These are phyloP conservation scores for Aurelia aurita complex sp. Pacific DNA, from an alignment of 30 jellyfish, hydroid and myxozoan genomes.

Conservation along the genomic window DNA sequence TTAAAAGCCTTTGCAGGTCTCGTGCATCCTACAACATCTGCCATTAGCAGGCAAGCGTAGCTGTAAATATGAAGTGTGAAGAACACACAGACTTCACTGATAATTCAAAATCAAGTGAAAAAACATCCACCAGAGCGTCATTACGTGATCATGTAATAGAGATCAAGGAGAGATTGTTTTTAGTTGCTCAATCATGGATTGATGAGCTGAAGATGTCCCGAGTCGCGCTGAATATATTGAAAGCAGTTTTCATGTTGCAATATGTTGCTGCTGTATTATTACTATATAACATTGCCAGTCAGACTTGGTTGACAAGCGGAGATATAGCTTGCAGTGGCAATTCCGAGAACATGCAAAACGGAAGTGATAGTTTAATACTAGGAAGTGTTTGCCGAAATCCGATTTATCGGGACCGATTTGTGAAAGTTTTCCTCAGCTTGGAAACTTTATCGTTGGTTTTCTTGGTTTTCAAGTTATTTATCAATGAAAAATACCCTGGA, in stretches of 20 bases:
- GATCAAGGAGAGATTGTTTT: conserved; percentile 6
- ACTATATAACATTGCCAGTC: conserved; percentile 4
- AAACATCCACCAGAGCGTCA: conserved; percentile 5
- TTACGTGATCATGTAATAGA: not conserved
- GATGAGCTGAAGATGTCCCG: conserved; percentile 39
- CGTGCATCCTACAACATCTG: conserved; percentile 11
- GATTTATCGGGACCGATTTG: conserved; percentile 26
- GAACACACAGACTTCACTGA: conserved; percentile 7
- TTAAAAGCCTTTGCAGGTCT: conserved; percentile 31
- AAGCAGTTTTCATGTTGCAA: conserved; percentile 26
- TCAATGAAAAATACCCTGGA: not conserved
- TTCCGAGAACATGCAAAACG: not conserved
- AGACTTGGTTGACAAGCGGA: conserved; percentile 32
- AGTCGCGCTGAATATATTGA: not conserved
- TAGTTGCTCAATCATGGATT: not conserved
- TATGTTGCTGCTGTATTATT: conserved; percentile 12
- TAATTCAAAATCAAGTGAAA: not conserved
- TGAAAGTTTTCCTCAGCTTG: conserved; percentile 10
- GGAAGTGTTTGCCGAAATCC: conserved; percentile 44
- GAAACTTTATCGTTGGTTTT: conserved; percentile 5
- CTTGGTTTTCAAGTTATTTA: conserved; percentile 5
- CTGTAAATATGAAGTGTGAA: conserved; percentile 42
- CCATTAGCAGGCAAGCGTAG: not conserved
- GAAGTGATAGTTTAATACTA: conserved; percentile 5
- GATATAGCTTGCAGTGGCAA: not conserved